Conservation (phyloP, 1,140 invertebrate species). For the Leptinotarsa lineolata region DNA sequence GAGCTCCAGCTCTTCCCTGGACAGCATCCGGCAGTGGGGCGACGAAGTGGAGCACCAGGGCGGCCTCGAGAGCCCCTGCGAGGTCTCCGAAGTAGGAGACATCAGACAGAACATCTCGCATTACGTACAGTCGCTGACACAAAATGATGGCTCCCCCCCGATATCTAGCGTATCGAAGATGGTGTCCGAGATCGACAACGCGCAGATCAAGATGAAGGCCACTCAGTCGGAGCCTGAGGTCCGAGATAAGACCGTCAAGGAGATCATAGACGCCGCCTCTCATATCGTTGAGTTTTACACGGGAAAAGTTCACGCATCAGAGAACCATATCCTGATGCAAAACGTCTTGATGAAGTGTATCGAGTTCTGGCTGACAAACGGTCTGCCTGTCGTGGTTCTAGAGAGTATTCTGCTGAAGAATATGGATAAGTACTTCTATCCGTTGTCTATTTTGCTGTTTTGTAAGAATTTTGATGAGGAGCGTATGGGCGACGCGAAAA, state of each 20-base stretch:
- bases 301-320: slow-evolving; percentile 49
- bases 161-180: slow-evolving; percentile 49
- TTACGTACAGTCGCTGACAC: slow-evolving; percentile 51
- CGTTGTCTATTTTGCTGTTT: slow-evolving; percentile 57
- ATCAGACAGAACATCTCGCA: slow-evolving; percentile 51
- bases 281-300: slow-evolving; percentile 53
- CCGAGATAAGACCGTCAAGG: slow-evolving; percentile 45
- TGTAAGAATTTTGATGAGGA: slow-evolving; percentile 56
- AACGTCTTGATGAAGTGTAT: slow-evolving; percentile 56
- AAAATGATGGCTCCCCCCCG: slow-evolving; percentile 45
- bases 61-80: slow-evolving; percentile 53
- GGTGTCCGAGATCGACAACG: slow-evolving; percentile 37
- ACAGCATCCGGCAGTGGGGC: slow-evolving; percentile 53
- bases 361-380: slow-evolving; percentile 57
- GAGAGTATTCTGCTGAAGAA: slow-evolving; percentile 57
- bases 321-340: slow-evolving; percentile 56
- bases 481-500: slow-evolving; percentile 32
- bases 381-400: slow-evolving; percentile 54
- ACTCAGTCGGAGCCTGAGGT: slow-evolving; percentile 40
- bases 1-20: slow-evolving; percentile 52
- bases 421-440: slow-evolving; percentile 59
- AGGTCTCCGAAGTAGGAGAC: slow-evolving; percentile 47
- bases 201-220: slow-evolving; percentile 32
- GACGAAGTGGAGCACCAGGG: slow-evolving; percentile 54
- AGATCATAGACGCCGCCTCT: slow-evolving; percentile 49